Conservation (phyloP, 2,113 vertebrate species). For the Prionailurus viverrinus region DNA sequence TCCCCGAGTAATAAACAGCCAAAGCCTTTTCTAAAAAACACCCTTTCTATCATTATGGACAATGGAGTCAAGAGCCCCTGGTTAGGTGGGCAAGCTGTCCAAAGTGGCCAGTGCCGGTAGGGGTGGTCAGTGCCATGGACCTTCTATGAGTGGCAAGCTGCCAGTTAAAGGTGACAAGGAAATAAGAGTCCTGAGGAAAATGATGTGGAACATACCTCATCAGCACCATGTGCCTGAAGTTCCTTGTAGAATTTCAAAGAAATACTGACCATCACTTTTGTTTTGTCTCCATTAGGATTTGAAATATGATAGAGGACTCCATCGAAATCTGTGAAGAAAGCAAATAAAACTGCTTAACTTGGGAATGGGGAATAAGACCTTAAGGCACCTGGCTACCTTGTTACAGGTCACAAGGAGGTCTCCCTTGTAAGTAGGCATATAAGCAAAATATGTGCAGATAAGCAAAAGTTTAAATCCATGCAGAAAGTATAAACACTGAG, state of each 20-base stretch:
- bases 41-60: neutral
- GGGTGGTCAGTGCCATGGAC: neutral
- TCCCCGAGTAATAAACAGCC: conserved; percentile 33
- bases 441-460: neutral
- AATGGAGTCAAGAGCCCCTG: neutral
- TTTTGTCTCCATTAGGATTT: conserved; percentile 98
- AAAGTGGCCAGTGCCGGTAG: neutral
- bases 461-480: conserved; percentile 44
- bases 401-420: neutral
- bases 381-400: neutral
- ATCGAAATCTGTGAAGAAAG: conserved; percentile 94
- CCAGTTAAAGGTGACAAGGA: conserved; percentile 7
- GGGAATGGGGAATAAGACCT: neutral
- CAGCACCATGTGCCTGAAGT: conserved; percentile 97
- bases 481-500: neutral
- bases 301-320: conserved; percentile 99
- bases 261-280: conserved; percentile 99
- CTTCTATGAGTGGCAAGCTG: neutral
- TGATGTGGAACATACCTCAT: conserved; percentile 91
- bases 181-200: conserved; percentile 16
- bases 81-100: neutral
- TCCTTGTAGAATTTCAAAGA: conserved; percentile 99
- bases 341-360: conserved; percentile 26
- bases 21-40: conserved; percentile 31
- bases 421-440: neutral